Evolutionary conservation across 2,797 vertebrate species (phyloP).

Genomic region (Scolopax bukidnonensis): DNA sequence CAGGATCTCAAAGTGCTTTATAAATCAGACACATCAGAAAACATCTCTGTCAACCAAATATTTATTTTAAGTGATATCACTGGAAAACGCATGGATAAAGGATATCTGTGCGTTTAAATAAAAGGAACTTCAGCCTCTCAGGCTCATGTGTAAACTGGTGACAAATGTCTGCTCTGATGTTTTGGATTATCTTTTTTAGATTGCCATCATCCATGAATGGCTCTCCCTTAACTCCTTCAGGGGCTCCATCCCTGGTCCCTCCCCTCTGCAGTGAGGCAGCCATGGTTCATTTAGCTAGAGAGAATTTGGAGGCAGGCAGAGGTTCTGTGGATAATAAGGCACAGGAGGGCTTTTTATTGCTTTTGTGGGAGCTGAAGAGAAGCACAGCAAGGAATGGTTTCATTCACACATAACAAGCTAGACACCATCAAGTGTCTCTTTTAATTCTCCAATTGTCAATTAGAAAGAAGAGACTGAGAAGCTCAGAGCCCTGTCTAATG

Average conservation of each 20-base stretch:
- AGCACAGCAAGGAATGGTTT: neutral
- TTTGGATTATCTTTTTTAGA: neutral
- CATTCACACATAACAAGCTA: neutral
- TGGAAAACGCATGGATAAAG: neutral
- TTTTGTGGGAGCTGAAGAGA: conserved; percentile 1
- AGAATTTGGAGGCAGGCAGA: neutral
- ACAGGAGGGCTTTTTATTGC: neutral
- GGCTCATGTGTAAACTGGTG: neutral
- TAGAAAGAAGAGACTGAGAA: neutral
- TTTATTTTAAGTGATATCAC: neutral
- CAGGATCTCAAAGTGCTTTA: neutral
- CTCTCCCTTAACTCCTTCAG: neutral
- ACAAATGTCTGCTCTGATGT: neutral
- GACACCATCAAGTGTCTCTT: neutral
- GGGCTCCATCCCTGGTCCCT: neutral
- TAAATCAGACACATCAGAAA: neutral
- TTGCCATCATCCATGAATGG: neutral
- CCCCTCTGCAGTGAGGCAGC: neutral
- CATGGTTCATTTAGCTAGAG: neutral
- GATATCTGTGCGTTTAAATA: too few species aligned
- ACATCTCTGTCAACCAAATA: neutral
- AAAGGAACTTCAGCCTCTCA: neutral
- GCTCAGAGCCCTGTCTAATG: neutral
- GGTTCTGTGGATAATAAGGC: neutral
- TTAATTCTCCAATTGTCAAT: neutral